phyloP scores from a whole-genome alignment of 1,140 invertebrate species.

The Anoplophora glabripennis region DNA sequence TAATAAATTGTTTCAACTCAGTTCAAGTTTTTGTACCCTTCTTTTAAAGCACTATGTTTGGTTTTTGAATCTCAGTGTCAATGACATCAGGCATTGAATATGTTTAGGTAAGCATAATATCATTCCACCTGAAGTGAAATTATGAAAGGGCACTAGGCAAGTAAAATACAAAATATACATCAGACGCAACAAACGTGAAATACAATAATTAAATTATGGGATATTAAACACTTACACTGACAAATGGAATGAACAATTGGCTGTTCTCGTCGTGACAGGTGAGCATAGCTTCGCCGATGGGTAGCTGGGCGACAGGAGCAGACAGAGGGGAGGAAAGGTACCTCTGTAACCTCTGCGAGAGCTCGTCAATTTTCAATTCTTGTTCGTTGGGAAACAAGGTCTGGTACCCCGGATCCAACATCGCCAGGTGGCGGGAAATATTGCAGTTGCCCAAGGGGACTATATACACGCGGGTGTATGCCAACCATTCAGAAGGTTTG shows the following conservation, averaged over 20 bases:
- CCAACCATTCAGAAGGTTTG: slow-evolving; percentile 88
- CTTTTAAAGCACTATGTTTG: too few species aligned
- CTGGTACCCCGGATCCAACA: slow-evolving; percentile 56
- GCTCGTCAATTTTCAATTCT: slow-evolving; percentile 63
- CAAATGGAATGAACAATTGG: slow-evolving; percentile 93
- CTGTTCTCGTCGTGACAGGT: slow-evolving; percentile 79
- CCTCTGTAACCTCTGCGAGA: slow-evolving; percentile 59
- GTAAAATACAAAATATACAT: too few species aligned
- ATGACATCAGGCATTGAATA: too few species aligned
- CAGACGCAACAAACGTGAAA: too few species aligned
- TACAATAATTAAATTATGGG: slow-evolving; percentile 6
- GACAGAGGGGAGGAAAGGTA: slow-evolving; percentile 68
- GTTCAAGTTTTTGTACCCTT: too few species aligned
- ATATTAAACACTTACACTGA: slow-evolving; percentile 67
- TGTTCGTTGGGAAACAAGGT: slow-evolving; percentile 57
- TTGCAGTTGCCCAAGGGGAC: slow-evolving; percentile 64
- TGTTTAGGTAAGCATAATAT: too few species aligned
- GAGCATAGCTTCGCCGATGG: slow-evolving; percentile 94
- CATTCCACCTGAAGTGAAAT: too few species aligned
- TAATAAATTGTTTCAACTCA: too few species aligned
- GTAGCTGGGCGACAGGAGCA: slow-evolving; percentile 72
- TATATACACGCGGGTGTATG: slow-evolving; percentile 83
- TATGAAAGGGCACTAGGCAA: too few species aligned
- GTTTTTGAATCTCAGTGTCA: too few species aligned
- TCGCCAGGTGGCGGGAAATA: slow-evolving; percentile 61